Base-by-base conservation (phyloP, 64 coral and sea anemone genomes). In the Montipora efflorescens region DNA sequence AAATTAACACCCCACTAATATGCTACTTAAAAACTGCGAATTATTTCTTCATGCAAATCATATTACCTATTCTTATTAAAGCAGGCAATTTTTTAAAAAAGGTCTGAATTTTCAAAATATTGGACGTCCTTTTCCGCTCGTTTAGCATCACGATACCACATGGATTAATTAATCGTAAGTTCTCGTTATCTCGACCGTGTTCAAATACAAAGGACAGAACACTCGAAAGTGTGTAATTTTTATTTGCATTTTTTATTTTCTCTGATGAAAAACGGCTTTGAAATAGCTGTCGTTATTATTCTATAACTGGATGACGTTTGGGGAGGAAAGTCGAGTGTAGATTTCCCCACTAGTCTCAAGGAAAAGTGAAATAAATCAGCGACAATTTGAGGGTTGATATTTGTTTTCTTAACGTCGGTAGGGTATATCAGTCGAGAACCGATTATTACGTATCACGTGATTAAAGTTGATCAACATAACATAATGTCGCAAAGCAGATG, bases 401-500 rank as follows among this genome's bases (percentile, higher is more conserved):
- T 69, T 76, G 25, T 44, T 76, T 47, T 78, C 4, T 78, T 78
- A 49, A 49, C 45, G 76, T 49, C 76, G 49, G 76, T 46, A 50
- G 15, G 76, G 5, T 49, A n/a, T 16, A 48, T 46, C 5, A 50
- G 64, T 86, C 43, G 10, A 52, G 9, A 70, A 46, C 4, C 46
- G 66, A 67, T 86, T 50, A 71, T 50, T 47, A 86, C 13, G 4
- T 13, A 47, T 21, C 76, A 79, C 76, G 51, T 89, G 72, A 79
- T 46, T 21, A 5, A 59, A 3, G 48, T 69, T 46, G 87, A 77
- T 89, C 87, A 77, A 89, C 72, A 76, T 61, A 77, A 89, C 72
- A 74, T 58, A 89, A 77, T 77, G 76, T 79, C 77, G 52, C 73
- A 76, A 61, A 89, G 75, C 72, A 77, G 72, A 89, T 89, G 87